Evolutionary conservation across 2,888 invertebrate species (phyloP).

Genomic region (Chrysopilus asiliformis): DNA sequence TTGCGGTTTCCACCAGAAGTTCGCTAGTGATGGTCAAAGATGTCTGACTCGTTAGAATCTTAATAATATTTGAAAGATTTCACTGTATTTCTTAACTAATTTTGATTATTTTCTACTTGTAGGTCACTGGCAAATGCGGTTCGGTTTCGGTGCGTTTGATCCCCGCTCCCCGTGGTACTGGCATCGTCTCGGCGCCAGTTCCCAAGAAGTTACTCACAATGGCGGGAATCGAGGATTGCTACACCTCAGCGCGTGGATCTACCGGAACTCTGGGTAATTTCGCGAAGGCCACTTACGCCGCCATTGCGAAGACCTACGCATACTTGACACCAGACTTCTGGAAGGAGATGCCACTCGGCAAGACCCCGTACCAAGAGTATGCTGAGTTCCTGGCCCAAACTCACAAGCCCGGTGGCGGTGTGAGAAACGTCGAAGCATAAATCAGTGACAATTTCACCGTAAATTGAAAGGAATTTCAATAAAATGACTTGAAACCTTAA

Average conservation of each 20-base stretch:
- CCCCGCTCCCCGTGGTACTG: constrained; percentile 98
- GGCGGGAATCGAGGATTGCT: constrained; percentile 99
- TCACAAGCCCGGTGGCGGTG: constrained; percentile 26
- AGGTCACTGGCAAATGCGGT: constrained; percentile 99
- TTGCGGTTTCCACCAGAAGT: constrained; percentile 58
- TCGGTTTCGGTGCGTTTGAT: constrained; percentile 96
- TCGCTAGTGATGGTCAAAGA: constrained; percentile 36
- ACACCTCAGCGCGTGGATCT: constrained; percentile 94
- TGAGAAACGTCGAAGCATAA: constrained; percentile 29
- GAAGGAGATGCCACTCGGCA: constrained; percentile 87
- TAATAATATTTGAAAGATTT: too few relatives aligned
- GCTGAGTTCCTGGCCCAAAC: constrained; percentile 62
- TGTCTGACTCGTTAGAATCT: constrained; percentile 42
- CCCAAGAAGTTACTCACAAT: constrained; percentile 97
- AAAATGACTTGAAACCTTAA: too few relatives aligned
- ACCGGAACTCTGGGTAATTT: constrained; percentile 98
- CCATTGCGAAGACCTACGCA: constrained; percentile 96
- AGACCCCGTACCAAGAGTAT: constrained; percentile 93
- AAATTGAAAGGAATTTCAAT: too few relatives aligned
- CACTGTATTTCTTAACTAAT: constrained; percentile 5
- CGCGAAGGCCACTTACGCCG: constrained; percentile 97
- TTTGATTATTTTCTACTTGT: constrained; percentile 21
- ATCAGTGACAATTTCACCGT: too few relatives aligned
- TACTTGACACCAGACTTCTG: constrained; percentile 98
- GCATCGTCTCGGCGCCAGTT: constrained; percentile 97